Evolutionary conservation across 2,113 vertebrate species (phyloP), one percentile per base, ranked within the genome.

Genomic region (Myiozetetes cayanensis): DNA sequence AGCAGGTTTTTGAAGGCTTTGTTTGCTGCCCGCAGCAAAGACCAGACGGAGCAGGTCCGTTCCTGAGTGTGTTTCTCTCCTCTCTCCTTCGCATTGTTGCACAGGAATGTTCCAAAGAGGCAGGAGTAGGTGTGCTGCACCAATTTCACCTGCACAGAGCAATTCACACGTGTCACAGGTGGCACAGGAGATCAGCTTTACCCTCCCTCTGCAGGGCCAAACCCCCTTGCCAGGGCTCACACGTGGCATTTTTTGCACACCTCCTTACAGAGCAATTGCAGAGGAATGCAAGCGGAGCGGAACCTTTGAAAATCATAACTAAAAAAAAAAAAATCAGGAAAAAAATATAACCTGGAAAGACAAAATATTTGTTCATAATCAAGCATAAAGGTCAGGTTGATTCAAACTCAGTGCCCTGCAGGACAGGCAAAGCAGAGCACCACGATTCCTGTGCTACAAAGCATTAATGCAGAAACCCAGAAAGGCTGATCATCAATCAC

Each of bases 51-150:
- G 95, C 99, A 99, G 28, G 99, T 99, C 89, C 99, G 98, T 96
- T 99, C 99, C 97, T 99, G 98, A 88, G 99, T 98, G 50, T 99
- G 98, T 44, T 98, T 98, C 72, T 99, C 99, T 84, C 99, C 99
- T 90, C 99, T 97, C 97, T 99, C 99, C 96, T 99, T 99, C 61
- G 98, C 98, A 11, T 99, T 99, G 98, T 99, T 99, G 96, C 99
- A 99, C 98, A 99, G 98, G 98, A 99, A 99, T 97, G 99, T 99
- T 95, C 99, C 99, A 89, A 99, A 99, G 93, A 99, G 98, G 97
- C 99, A 99, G 85, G 99, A 99, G 97, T 99, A 99, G 88, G 99
- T 99, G 96, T 99, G 99, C 98, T 99, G 99, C 93, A 99, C 99
- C 97, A 99, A 97, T 95, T 99, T 99, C 92, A 99, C 99, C 99